Evolutionary conservation across 2,797 vertebrate genomes (phyloP), one percentile per base, ranked within the genome.

Genomic region (Pelobates cultripes): DNA sequence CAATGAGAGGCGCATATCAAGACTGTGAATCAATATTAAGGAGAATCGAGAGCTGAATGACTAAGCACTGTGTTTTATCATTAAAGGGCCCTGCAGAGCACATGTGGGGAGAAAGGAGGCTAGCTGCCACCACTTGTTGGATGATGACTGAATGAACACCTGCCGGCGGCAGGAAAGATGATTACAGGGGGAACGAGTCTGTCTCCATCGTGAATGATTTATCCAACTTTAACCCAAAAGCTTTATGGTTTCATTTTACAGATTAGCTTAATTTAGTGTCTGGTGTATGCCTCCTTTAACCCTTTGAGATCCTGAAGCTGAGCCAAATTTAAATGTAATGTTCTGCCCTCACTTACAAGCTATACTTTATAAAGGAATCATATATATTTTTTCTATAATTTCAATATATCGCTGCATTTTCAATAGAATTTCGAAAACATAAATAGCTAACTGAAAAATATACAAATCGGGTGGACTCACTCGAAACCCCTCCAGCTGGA

Each of bases 61-160:
- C 67, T 71, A 42, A 51, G 57, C 51, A 79, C 57, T 41, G 12
- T 0, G 47, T 41, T 64, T n/a, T 42, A 43, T 60, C 70, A 74
- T 53, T 41, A 43, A 74, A 70, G 44, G 51, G 5, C 4, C 43
- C 47, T 6, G 14, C 64, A 7, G 72, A 70, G 28, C 17, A 64
- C n/a, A 64, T 12, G 42, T 61, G 73, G 10, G 45, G 70, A 45
- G 80, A 57, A 13, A 14, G 17, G 77, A 2, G 61, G 43, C 43
- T 66, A 28, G 63, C 14, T 73, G 53, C 70, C 10, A 79, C 43
- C 67, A 66, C 73, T 70, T 83, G 77, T 63, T 55, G 47, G 69
- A 17, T 55, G 73, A 76, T 79, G 69, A 76, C 45, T 60, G 60
- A 68, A 72, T 47, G 60, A 68, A 76, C 82, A 84, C 82, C 73